Evolutionary conservation across 2,113 vertebrate species (phyloP).

Genomic region (Plotosus lineatus): DNA sequence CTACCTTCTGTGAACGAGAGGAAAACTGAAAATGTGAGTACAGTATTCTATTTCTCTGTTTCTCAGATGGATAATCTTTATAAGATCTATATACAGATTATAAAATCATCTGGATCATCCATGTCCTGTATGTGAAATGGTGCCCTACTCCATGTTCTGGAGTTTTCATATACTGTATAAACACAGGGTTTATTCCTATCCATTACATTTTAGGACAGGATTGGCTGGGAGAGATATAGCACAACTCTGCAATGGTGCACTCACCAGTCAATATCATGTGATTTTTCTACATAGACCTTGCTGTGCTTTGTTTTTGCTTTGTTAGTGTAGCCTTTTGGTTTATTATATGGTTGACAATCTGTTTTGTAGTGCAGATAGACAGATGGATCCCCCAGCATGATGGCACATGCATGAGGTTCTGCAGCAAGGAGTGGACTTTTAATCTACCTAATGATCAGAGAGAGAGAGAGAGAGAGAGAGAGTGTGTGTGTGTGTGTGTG

Average conservation of each 20-base stretch:
- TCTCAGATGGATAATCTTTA: neutral
- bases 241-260: neutral
- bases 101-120: neutral
- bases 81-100: no score
- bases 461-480: no score
- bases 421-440: slow-evolving; percentile 28
- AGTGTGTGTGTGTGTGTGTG: no score
- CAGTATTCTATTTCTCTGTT: neutral
- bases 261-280: neutral
- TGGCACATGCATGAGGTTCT: slow-evolving; percentile 36
- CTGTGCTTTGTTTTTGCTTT: neutral
- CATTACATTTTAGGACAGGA: neutral
- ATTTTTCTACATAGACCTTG: neutral
- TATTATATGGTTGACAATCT: neutral
- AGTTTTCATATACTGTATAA: no score
- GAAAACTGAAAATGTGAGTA: slow-evolving; percentile 92
- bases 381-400: slow-evolving; percentile 51
- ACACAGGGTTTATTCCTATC: no score
- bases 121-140: no score
- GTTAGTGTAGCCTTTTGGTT: neutral
- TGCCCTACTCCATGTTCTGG: neutral
- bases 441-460: slow-evolving; percentile 29
- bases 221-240: neutral
- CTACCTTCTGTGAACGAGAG: slow-evolving; percentile 94
- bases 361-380: slow-evolving; percentile 14